Conservation (phyloP, 92 coral and sea anemone genomes). For the Umimayanthus chanpuru region DNA sequence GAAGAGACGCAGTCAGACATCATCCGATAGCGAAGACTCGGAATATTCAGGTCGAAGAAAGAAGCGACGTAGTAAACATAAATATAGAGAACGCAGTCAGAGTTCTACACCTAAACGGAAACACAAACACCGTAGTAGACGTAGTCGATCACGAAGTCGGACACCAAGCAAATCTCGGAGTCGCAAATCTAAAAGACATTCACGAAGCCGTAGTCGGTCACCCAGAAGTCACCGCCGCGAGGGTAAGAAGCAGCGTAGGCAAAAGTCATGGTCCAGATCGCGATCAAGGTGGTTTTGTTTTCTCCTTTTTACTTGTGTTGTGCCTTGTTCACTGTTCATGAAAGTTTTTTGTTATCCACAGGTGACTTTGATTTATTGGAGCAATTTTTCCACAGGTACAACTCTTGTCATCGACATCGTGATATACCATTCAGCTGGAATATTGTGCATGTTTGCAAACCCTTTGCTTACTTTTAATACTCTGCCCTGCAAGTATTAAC, state of each 20-base stretch:
- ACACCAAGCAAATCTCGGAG: slow-evolving; percentile 73
- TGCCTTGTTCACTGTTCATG: neutral
- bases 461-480: too few relatives aligned
- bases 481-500: too few relatives aligned
- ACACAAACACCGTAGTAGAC: slow-evolving; percentile 65
- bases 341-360: neutral
- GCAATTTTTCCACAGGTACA: neutral
- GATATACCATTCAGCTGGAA: neutral
- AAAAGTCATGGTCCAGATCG: slow-evolving; percentile 65
- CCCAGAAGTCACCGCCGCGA: slow-evolving; percentile 63
- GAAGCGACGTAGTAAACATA: slow-evolving; percentile 77
- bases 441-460: neutral
- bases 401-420: too few relatives aligned
- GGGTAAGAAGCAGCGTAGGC: slow-evolving; percentile 87
- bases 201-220: slow-evolving; percentile 64
- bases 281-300: slow-evolving; percentile 35
- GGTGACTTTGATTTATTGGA: neutral
- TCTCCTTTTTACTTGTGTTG: slow-evolving; percentile 20
- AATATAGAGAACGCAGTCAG: slow-evolving; percentile 71
- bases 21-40: slow-evolving; percentile 39
- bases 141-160: slow-evolving; percentile 70
- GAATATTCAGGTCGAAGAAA: slow-evolving; percentile 61
- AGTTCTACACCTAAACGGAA: slow-evolving; percentile 75
- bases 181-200: slow-evolving; percentile 56
- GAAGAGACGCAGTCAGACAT: slow-evolving; percentile 59